A percentile compares a stretch with the other conserved stretches of the same genome.
phyloP scores from a whole-genome alignment of 1,140 invertebrate genomes.

The Akabosia matsudoensis region DNA sequence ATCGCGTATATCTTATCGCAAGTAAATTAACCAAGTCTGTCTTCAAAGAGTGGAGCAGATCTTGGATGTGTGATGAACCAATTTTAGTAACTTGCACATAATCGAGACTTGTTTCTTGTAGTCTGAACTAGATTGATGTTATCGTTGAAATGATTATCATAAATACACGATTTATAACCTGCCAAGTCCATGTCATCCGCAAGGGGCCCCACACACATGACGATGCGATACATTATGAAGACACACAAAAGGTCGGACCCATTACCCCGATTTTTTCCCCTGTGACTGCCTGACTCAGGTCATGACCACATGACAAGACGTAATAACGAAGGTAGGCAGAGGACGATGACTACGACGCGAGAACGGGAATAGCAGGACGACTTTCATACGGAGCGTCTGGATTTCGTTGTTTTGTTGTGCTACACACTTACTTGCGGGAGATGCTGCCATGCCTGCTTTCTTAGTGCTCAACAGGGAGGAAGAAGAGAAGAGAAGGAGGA shows the following conservation, averaged over 20 bases:
- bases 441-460: background rate
- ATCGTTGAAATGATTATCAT: too few species aligned
- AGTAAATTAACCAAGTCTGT: too few species aligned
- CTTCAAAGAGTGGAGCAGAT: too few species aligned
- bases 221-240: background rate
- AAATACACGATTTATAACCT: background rate
- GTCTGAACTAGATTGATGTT: too few species aligned
- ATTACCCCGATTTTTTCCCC: background rate
- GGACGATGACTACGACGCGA: background rate
- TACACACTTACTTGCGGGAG: slow-evolving; percentile 11
- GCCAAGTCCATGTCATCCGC: background rate
- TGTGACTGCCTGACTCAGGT: background rate
- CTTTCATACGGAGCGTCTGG: background rate
- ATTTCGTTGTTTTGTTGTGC: slow-evolving; percentile 7
- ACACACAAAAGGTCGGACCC: background rate
- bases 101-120: too few species aligned
- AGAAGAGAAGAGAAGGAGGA: slow-evolving; percentile 14
- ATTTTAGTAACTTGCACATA: too few species aligned
- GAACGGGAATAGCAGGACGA: background rate
- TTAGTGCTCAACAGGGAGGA: background rate
- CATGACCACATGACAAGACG: background rate
- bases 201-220: background rate
- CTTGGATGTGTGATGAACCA: too few species aligned
- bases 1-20: too few species aligned
- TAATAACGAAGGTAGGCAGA: background rate